phyloP scores from a whole-genome alignment of 2,888 invertebrate genomes.

The Drosophila paranaensis region DNA sequence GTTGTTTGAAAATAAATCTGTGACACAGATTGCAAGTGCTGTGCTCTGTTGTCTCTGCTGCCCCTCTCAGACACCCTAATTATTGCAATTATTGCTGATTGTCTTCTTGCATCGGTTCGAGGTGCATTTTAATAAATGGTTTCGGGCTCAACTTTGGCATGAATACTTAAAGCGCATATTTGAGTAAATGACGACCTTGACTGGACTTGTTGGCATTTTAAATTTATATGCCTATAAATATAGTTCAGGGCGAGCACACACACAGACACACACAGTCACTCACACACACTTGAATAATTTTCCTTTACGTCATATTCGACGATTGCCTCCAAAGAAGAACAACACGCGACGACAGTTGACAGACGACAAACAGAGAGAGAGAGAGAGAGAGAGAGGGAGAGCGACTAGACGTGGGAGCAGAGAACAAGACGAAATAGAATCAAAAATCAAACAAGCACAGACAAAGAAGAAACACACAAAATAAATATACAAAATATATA shows the following conservation, averaged over 20 bases:
- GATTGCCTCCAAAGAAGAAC: constrained; percentile 59
- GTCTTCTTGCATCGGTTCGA: constrained; percentile 20
- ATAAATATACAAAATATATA: constrained; percentile 28
- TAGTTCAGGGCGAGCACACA: constrained; percentile 66
- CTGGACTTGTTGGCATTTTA: constrained; percentile 60
- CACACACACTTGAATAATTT: constrained; percentile 13
- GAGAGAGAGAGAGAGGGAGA: constrained; percentile 1
- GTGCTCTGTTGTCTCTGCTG: constrained; percentile 6
- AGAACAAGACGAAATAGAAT: constrained; percentile 31
- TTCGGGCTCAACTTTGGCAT: constrained; percentile 20
- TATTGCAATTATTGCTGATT: constrained; percentile 40
- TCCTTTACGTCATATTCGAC: constrained; percentile 66
- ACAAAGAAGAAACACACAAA: constrained; percentile 16
- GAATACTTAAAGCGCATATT: constrained; percentile 13
- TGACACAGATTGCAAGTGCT: constrained; percentile 60
- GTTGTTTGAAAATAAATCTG: constrained; percentile 64
- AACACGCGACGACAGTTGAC: constrained; percentile 56
- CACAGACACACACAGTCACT: constrained; percentile 4
- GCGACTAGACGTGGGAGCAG: constrained; percentile 23
- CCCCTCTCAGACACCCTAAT: constrained; percentile 42
- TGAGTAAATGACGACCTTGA: constrained; percentile 59
- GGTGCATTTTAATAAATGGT: constrained; percentile 55
- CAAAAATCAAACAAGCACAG: constrained; percentile 32
- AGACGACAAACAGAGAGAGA: constrained; percentile 17
- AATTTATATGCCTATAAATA: constrained; percentile 68